Base-by-base conservation (phyloP, 2,888 invertebrate species). In the Capitulum mitella region DNA sequence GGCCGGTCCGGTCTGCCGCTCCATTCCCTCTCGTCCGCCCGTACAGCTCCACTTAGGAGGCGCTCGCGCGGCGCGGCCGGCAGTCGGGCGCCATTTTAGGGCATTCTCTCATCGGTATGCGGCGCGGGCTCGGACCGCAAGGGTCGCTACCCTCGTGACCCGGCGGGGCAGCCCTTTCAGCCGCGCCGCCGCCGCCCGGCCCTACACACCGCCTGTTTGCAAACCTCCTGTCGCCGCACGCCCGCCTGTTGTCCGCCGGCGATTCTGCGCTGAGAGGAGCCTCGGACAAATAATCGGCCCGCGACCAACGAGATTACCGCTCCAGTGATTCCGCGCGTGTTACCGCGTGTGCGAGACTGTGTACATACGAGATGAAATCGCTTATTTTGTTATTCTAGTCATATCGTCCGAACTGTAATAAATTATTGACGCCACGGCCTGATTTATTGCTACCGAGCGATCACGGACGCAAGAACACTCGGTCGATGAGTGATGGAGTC, bases 341-440 rank as follows among this genome's bases (percentile, higher is more conserved):
- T 3, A 19, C 2, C 16, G 58, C 1, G 37, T 19, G 37, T 19
- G 34, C 22, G 70, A 1, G 32, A 32, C 14, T 32, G 32, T 70
- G 37, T 40, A 37, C 10, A 70, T 70, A 70, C 6, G 40, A 70
- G 70, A 70, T 26, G 40, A 70, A 26, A 70, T 70, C 70, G 70
- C 70, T 70, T 70, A 70, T 70, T 70, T 70, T 70, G 70, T 70
- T 70, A 70, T 70, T 70, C 70, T 70, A 70, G 70, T 70, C 70
- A 70, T 40, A 70, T 70, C 70, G 70, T 6, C 70, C 8, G 40
- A 70, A 8, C 70, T 70, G 70, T 70, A 70, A 70, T 70, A 70
- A 37, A 70, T 70, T 70, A 37, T 70, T 26, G 37, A 40, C 37
- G 37, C 70, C 34, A 26, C 70, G 29, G 70, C 26, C 26, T 70